Base-by-base conservation (phyloP, 2,113 vertebrate species). In the Todiramphus chloris region DNA sequence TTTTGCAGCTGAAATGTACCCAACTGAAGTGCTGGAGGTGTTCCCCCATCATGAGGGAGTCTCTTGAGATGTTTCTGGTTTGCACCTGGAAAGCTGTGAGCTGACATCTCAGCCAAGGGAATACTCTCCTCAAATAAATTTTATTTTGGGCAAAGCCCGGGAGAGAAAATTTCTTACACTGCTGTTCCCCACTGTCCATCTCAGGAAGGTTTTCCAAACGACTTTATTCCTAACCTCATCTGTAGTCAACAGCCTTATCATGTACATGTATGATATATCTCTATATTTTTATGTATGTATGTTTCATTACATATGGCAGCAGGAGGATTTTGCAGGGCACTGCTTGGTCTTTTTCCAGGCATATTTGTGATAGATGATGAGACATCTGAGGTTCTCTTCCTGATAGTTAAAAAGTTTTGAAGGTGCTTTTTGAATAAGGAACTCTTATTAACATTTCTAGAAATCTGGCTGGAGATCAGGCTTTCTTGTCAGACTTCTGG, bases 401-500 rank as follows among this genome's bases (percentile, higher is more conserved):
- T 51, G 67, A 46, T 95, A 76, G 67, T 56, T 69, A 43, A 73
- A 94, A 91, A 98, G 96, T 95, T 94, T 88, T 90, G 66, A 92
- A 82, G 74, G 95, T 97, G 95, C 83, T 97, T 96, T 85, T 82
- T 95, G 97, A 96, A 97, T 92, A 96, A 96, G 78, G 63, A 97
- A 77, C 92, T 96, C 96, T 95, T 98, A 97, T 97, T 97, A 98
- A 96, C 95, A 96, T 96, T 97, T 97, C 94, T 97, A 95, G 95
- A 97, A 96, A 96, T 97, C 96, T 98, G 97, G 93, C 97, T 96
- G 91, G 97, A 97, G 97, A 98, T 89, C 95, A 92, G 93, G 90
- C 87, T 97, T 97, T 95, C 97, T 98, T 98, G 97, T 98, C 97
- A 98, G 97, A 93, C 97, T 97, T 98, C 96, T 98, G 97, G 94